A percentile compares a stretch with the other conserved stretches of the same genome.
phyloP scores from a whole-genome alignment of 2,888 invertebrate genomes.

The Dugesia japonica region DNA sequence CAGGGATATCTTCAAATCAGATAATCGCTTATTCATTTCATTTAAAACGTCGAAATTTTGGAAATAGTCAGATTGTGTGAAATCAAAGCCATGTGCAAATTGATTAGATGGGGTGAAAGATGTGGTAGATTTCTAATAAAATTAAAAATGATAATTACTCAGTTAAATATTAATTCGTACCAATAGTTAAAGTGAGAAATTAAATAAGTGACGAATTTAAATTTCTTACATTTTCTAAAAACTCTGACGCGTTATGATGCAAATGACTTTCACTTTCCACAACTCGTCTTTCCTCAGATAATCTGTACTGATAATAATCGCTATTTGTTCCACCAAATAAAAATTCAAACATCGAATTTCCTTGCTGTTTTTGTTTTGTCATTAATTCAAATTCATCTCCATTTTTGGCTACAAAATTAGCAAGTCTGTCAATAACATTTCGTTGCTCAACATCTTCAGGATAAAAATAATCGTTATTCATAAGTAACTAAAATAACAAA shows the following conservation, averaged over 20 bases:
- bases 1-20: not conserved
- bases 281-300: constrained; percentile 73
- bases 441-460: constrained; percentile 67
- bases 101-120: not conserved
- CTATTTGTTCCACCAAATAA: constrained; percentile 84
- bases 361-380: constrained; percentile 92
- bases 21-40: not conserved
- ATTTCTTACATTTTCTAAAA: constrained; percentile 7
- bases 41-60: not conserved
- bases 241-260: constrained; percentile 3
- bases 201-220: too few species aligned
- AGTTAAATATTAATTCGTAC: not conserved
- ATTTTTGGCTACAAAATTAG: constrained; percentile 93
- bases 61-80: not conserved
- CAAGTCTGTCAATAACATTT: constrained; percentile 92
- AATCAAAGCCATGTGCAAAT: not conserved
- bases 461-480: not conserved
- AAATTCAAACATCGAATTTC: constrained; percentile 89
- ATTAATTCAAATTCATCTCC: constrained; percentile 97
- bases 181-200: not conserved
- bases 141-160: not conserved
- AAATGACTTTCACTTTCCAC: not conserved
- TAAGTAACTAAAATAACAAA: not conserved
- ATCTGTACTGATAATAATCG: constrained; percentile 89
- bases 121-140: not conserved